A percentile compares a stretch with the other conserved stretches of the same genome.
These are phyloP conservation scores for Scomber japonicus DNA, from an alignment of 2,113 vertebrate species.

Conservation along the genomic window DNA sequence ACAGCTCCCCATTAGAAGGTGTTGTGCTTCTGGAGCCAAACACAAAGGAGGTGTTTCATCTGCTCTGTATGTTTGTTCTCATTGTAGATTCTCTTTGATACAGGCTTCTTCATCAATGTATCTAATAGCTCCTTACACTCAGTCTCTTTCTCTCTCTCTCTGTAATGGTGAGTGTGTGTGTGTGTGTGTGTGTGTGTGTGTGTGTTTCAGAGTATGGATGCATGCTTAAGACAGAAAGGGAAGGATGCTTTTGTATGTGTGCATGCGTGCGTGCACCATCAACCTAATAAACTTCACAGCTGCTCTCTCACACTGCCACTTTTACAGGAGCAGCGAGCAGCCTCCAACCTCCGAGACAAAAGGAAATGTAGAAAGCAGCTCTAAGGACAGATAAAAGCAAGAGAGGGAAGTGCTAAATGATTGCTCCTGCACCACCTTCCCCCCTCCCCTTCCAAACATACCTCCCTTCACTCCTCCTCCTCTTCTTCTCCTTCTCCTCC, in stretches of 20 bases:
- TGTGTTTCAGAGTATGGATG: neutral
- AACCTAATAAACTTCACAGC: slow-evolving; percentile 69
- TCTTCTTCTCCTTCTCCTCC: slow-evolving; percentile 8
- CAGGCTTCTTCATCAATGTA: slow-evolving; percentile 60
- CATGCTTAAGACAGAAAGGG: neutral
- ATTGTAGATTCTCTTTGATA: slow-evolving; percentile 73
- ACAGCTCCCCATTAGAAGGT: slow-evolving; percentile 59
- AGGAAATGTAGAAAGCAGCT: slow-evolving; percentile 78
- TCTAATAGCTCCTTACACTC: slow-evolving; percentile 59
- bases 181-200: slow-evolving; percentile 28
- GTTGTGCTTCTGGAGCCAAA: slow-evolving; percentile 50
- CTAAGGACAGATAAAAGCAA: slow-evolving; percentile 77
- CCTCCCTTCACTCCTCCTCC: slow-evolving; percentile 27
- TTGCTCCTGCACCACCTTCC: slow-evolving; percentile 53
- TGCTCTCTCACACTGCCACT: slow-evolving; percentile 61
- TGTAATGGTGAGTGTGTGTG: slow-evolving; percentile 30
- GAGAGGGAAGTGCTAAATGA: slow-evolving; percentile 76
- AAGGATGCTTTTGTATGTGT: slow-evolving; percentile 10
- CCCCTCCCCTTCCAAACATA: slow-evolving; percentile 8
- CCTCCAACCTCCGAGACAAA: slow-evolving; percentile 74
- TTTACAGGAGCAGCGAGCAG: slow-evolving; percentile 54
- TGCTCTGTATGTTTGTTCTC: slow-evolving; percentile 72
- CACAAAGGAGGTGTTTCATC: slow-evolving; percentile 76
- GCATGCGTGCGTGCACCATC: slow-evolving; percentile 21
- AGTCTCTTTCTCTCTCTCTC: slow-evolving; percentile 23